Conservation (phyloP, 2,888 invertebrate genomes). For the Busseola fusca region DNA sequence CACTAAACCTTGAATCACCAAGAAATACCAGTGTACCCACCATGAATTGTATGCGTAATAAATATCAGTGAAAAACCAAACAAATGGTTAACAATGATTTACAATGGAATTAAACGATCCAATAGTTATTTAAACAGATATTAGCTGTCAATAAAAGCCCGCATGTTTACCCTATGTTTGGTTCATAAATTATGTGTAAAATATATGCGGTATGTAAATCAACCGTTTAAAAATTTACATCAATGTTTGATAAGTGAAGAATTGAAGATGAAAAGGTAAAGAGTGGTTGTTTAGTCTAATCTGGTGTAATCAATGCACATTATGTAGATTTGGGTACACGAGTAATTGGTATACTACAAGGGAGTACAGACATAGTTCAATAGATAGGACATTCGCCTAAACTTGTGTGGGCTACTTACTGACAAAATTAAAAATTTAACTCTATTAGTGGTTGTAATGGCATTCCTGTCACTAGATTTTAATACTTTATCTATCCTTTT, state of each 20-base stretch:
- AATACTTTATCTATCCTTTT: too few species aligned
- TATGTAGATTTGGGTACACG: neutral
- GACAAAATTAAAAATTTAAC: too few species aligned
- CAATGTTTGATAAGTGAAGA: neutral
- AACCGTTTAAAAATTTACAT: constrained; percentile 49
- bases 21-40: constrained; percentile 65
- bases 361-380: neutral
- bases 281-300: neutral
- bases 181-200: constrained; percentile 59
- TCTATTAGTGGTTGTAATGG: too few species aligned
- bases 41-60: constrained; percentile 80
- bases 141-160: constrained; percentile 82
- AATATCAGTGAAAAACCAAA: constrained; percentile 77
- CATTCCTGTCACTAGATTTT: too few species aligned
- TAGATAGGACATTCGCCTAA: too few species aligned
- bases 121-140: constrained; percentile 79
- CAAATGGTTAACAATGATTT: constrained; percentile 80
- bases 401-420: neutral
- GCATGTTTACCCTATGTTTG: constrained; percentile 72
- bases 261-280: neutral
- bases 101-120: constrained; percentile 74
- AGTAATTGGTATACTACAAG: neutral
- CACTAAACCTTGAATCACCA: constrained; percentile 61
- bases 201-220: constrained; percentile 61
- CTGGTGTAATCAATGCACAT: neutral